Evolutionary conservation across 2,113 vertebrate species (phyloP), one percentile per base, ranked within the genome.

Genomic region (Oryzias woworae): DNA sequence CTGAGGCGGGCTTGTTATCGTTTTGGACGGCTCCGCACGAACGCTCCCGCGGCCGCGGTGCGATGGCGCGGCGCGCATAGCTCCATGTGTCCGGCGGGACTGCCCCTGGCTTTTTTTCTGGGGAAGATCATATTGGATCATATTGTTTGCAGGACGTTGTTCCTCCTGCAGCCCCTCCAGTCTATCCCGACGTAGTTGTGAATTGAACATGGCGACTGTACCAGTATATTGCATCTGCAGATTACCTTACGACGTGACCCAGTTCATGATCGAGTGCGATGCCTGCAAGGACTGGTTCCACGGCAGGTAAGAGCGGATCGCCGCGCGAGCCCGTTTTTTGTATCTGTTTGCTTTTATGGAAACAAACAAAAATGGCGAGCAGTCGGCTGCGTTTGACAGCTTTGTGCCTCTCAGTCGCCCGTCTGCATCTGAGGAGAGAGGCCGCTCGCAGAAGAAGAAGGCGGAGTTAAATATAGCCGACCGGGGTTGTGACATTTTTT

Each of bases 221-320:
- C 95, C 96, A 90, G 95, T 97, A 78, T 96, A 98, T 94, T 97
- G 95, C 94, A 92, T 97, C 92, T 98, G 96, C 93, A 94, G 95
- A 92, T 93, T 96, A 87, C 95, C 96, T 89, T 97, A 98, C 96
- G 95, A 98, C 93, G 95, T 96, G 90, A 96, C 93, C 92, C 95
- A 96, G 92, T 98, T 98, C 89, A 96, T 97, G 96, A 98, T 98
- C 92, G 96, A 97, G 87, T 98, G 96, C 92, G 96, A 98, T 77
- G 94, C 93, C 76, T 98, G 95, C 90, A 95, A 97, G 87, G 95
- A 97, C 93, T 98, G 95, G 95, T 98, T 98, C 88, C 96, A 97
- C 92, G 95, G 96, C 93, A 97, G 95, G 95, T 96, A 96, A 94
- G 82, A 18, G 14, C 56, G 1, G 7, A 44, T 49, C 22, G 53